Conservation (phyloP, 2,113 vertebrate genomes). For the Hyaena hyaena region DNA sequence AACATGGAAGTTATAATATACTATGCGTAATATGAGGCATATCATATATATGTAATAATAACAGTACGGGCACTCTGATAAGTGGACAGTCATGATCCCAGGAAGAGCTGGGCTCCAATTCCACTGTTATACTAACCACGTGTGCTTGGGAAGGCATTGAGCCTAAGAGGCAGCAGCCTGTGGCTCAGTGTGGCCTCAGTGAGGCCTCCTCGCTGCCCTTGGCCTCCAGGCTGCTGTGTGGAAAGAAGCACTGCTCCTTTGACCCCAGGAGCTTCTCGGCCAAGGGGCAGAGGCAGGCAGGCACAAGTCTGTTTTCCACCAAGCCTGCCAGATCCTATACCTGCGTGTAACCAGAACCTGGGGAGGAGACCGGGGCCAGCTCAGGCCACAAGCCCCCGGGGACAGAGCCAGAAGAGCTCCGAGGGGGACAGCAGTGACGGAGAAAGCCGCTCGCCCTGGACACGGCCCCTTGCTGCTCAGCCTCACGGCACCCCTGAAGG, state of each 20-base stretch:
- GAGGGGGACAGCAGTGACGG: accelerated
- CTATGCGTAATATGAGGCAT: not conserved
- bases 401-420: not conserved
- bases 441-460: not conserved
- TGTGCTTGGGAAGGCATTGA: accelerated
- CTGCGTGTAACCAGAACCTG: not conserved
- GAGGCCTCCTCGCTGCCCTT: not conserved
- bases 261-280: not conserved
- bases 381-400: not conserved
- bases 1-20: not conserved
- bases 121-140: accelerated
- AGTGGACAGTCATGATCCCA: not conserved
- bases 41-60: not conserved
- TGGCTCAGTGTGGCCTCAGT: not conserved
- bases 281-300: accelerated
- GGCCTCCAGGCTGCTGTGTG: not conserved
- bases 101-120: not conserved
- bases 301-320: not conserved
- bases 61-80: not conserved
- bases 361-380: not conserved
- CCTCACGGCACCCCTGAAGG: not conserved
- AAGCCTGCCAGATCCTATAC: not conserved
- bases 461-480: not conserved
- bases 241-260: not conserved
- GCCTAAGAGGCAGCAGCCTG: not conserved